Conservation (phyloP, 2,797 vertebrate species). For the Tokudaia muenninki region DNA sequence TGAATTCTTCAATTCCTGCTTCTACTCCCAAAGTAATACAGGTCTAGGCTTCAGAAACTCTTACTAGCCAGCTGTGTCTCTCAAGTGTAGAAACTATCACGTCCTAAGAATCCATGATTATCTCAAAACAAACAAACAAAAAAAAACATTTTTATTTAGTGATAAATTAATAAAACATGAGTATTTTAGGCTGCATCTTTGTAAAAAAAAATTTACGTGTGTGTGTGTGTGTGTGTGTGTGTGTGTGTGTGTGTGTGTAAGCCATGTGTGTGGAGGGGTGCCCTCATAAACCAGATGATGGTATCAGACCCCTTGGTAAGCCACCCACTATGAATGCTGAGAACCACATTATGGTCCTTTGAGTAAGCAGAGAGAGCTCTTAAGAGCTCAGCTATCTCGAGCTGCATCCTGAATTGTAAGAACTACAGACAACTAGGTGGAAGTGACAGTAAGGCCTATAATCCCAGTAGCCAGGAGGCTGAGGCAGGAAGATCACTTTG, state of each 20-base stretch:
- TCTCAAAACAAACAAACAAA: slow-evolving; percentile 3
- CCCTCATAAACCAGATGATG: background rate
- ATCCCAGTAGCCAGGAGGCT: background rate
- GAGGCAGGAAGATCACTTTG: background rate
- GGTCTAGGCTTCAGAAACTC: background rate
- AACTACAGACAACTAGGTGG: background rate
- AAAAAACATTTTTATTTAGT: background rate
- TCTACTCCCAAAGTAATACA: background rate
- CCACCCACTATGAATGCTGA: background rate
- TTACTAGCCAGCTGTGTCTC: background rate
- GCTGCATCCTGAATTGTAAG: background rate
- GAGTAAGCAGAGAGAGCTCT: background rate
- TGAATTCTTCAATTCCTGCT: background rate
- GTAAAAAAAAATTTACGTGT: background rate
- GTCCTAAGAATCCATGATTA: background rate
- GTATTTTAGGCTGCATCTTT: slow-evolving; percentile 54
- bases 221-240: background rate
- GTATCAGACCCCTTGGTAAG: background rate
- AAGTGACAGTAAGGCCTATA: background rate
- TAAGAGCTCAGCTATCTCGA: background rate
- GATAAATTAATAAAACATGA: slow-evolving; percentile 58
- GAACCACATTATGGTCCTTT: background rate
- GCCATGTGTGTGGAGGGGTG: too few relatives aligned
- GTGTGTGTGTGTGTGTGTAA: background rate
- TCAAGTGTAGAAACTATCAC: background rate